Evolutionary conservation across 1,140 invertebrate species (phyloP).

Genomic region (Luehdorfia chinensis): DNA sequence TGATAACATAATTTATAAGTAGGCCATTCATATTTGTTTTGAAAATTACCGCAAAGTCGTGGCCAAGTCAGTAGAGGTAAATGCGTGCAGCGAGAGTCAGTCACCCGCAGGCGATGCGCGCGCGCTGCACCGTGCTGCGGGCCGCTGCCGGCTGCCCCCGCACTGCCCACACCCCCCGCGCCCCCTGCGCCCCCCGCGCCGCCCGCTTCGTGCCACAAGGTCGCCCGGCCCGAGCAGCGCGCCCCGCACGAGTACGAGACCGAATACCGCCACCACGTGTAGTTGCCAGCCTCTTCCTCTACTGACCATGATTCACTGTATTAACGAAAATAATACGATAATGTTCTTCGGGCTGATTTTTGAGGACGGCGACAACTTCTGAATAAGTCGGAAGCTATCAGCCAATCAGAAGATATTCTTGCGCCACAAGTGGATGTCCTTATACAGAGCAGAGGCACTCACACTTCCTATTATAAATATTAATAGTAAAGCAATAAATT

Average conservation of each 20-base stretch:
- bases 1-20: too few species aligned
- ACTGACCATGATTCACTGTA: conserved; percentile 39
- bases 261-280: conserved; percentile 44
- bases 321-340: neutral
- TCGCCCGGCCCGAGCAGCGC: conserved; percentile 42
- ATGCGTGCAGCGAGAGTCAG: conserved; percentile 26
- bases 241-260: conserved; percentile 47
- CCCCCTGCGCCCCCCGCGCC: neutral
- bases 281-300: conserved; percentile 44
- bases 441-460: too few species aligned
- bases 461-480: neutral
- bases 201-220: conserved; percentile 16
- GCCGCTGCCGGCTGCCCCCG: neutral
- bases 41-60: conserved; percentile 31
- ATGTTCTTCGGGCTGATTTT: too few species aligned
- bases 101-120: conserved; percentile 22
- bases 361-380: too few species aligned
- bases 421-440: too few species aligned
- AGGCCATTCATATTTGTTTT: neutral
- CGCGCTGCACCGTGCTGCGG: conserved; percentile 5
- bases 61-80: conserved; percentile 39
- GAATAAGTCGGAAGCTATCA: too few species aligned
- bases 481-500: neutral
- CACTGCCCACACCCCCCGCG: too few species aligned
- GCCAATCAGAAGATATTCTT: too few species aligned